Percentiles rank a stretch among this genome's conserved stretches.
phyloP scores from a whole-genome alignment of 2,888 invertebrate genomes.

The Limnephilus auricula region DNA sequence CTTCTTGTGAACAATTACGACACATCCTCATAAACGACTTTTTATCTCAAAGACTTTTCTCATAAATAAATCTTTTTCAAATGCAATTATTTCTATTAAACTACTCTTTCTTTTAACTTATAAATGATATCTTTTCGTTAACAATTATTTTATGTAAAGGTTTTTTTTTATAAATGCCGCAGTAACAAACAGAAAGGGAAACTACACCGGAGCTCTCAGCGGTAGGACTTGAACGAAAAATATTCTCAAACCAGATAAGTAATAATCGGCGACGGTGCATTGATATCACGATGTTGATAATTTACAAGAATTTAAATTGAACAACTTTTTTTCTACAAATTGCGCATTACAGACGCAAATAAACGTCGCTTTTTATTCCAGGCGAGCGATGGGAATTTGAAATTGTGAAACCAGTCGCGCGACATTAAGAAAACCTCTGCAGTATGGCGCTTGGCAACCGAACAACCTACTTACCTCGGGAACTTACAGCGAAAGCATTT shows the following conservation, averaged over 20 bases:
- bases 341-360: not conserved
- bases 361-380: not conserved
- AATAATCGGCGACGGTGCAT: not conserved
- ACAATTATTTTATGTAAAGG: not conserved
- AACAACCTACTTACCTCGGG: not conserved
- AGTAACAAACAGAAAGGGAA: not conserved
- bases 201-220: not conserved
- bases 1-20: too few species aligned
- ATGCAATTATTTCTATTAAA: not conserved
- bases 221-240: not conserved
- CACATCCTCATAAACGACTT: too few species aligned
- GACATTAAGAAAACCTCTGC: conserved; percentile 27
- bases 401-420: conserved; percentile 18
- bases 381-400: not conserved
- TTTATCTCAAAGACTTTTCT: too few species aligned
- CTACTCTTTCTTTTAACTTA: not conserved
- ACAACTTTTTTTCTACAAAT: not conserved
- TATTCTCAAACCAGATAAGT: not conserved
- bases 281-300: not conserved
- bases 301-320: not conserved
- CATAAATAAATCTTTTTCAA: not conserved
- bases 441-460: conserved; percentile 10
- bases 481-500: conserved; percentile 19
- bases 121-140: not conserved
- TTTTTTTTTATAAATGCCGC: not conserved